phyloP scores from a whole-genome alignment of 2,797 vertebrate species.

The Decapterus maruadsi region DNA sequence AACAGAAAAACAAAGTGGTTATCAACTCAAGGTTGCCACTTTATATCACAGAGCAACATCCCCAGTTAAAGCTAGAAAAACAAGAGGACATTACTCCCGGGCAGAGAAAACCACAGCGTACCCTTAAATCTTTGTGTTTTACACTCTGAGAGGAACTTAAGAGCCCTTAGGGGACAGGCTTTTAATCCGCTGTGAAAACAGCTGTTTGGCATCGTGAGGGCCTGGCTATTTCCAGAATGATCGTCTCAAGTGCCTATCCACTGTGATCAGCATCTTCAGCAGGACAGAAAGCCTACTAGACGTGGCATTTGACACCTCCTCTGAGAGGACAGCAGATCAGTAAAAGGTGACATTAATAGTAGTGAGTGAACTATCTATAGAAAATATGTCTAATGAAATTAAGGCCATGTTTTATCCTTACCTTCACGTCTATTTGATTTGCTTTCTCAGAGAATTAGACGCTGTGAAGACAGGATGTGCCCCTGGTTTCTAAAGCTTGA shows the following conservation, averaged over 20 bases:
- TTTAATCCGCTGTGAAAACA: constrained; percentile 78
- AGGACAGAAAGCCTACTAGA: constrained; percentile 18
- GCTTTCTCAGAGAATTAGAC: constrained; percentile 40
- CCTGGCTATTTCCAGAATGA: constrained; percentile 64
- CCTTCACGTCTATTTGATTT: constrained; percentile 48
- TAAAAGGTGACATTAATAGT: constrained; percentile 20
- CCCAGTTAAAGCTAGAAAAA: constrained; percentile 44
- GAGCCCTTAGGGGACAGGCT: constrained; percentile 64
- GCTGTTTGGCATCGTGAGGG: constrained; percentile 72
- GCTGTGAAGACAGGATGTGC: constrained; percentile 10
- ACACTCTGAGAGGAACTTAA: constrained; percentile 61
- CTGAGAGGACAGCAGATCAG: constrained; percentile 17
- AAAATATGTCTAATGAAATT: constrained; percentile 51
- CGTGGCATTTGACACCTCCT: constrained; percentile 57
- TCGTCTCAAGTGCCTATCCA: constrained; percentile 59
- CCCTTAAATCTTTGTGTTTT: constrained; percentile 63
- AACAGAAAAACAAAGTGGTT: constrained; percentile 39
- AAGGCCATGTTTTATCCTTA: constrained; percentile 44
- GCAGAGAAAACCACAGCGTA: constrained; percentile 43
- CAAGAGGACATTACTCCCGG: constrained; percentile 35
- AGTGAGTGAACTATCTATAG: constrained; percentile 51
- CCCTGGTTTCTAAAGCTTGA: constrained; percentile 27
- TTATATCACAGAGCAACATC: constrained; percentile 48
- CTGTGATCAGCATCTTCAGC: constrained; percentile 47
- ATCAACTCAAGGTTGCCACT: constrained; percentile 44